Conservation (phyloP, 2,113 vertebrate species). For the Gavialis gangeticus region DNA sequence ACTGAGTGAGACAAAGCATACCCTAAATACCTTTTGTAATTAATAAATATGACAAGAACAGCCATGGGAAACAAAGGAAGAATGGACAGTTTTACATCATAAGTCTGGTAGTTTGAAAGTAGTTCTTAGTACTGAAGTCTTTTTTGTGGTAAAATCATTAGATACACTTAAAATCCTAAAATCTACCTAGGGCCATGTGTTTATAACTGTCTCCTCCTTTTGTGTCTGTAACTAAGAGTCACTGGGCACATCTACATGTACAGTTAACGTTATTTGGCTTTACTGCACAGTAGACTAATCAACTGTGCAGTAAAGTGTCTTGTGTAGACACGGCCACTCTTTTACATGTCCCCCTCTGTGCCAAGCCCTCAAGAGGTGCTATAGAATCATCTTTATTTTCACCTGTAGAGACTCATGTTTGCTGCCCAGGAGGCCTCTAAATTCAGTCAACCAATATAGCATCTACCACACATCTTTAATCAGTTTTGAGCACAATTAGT, state of each 20-base stretch:
- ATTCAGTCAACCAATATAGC: background rate
- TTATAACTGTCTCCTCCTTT: conserved; percentile 21
- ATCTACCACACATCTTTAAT: fast-evolving
- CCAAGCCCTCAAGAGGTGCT: background rate
- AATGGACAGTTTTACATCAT: conserved; percentile 53
- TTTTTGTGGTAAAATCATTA: conserved; percentile 54
- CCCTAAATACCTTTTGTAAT: conserved; percentile 63
- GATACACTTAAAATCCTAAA: conserved; percentile 61
- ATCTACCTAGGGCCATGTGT: conserved; percentile 20
- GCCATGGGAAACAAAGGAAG: conserved; percentile 60
- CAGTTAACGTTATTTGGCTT: no score
- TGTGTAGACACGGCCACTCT: no score
- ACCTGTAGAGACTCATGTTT: background rate
- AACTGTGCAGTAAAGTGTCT: no score
- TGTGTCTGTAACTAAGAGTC: background rate
- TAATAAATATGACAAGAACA: conserved; percentile 68
- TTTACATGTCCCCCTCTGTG: background rate
- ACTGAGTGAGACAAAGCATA: conserved; percentile 65
- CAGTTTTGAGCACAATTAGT: background rate
- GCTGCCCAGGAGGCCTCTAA: background rate
- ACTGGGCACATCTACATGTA: background rate
- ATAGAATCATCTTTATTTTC: background rate
- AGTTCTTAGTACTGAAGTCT: conserved; percentile 41
- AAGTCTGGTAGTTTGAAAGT: conserved; percentile 59
- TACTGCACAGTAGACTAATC: no score